Evolutionary conservation across 2,888 invertebrate species (phyloP).

Genomic region (Apeira syringaria): DNA sequence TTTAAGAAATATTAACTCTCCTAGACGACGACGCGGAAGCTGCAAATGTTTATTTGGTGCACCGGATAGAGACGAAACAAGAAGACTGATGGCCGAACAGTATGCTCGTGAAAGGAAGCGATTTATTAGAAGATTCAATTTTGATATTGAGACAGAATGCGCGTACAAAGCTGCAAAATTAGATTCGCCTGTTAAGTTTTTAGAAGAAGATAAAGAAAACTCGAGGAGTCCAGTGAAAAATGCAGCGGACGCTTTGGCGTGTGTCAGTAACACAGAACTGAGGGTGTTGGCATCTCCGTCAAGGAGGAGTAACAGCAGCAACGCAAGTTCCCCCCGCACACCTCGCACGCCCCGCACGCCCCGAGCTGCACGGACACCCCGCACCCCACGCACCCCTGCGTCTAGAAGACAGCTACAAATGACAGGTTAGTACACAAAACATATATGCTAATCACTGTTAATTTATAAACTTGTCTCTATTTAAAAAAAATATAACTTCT

Average conservation of each 20-base stretch:
- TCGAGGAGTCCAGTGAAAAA: constrained; percentile 59
- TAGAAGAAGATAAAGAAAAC: constrained; percentile 68
- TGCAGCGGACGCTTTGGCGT: constrained; percentile 66
- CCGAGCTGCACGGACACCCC: constrained; percentile 61
- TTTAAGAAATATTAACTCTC: constrained; percentile 63
- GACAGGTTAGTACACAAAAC: constrained; percentile 64
- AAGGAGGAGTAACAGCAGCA: constrained; percentile 53
- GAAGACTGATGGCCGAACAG: constrained; percentile 83
- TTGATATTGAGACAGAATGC: constrained; percentile 80
- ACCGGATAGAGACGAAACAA: constrained; percentile 83
- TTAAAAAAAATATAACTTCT: too few species aligned
- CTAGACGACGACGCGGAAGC: constrained; percentile 70
- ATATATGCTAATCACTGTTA: not conserved
- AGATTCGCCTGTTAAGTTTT: constrained; percentile 74
- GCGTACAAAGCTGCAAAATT: constrained; percentile 62
- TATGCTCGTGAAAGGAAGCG: constrained; percentile 82
- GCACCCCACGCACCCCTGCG: constrained; percentile 74
- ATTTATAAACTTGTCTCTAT: not conserved
- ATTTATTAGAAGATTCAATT: constrained; percentile 84
- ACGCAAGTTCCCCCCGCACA: constrained; percentile 59
- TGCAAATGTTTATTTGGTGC: constrained; percentile 85
- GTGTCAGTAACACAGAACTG: constrained; percentile 70
- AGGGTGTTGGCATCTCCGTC: constrained; percentile 70
- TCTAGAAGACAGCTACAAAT: constrained; percentile 79
- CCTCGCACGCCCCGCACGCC: constrained; percentile 67